Conservation (phyloP, 2,888 invertebrate genomes). For the Pyralis farinalis region DNA sequence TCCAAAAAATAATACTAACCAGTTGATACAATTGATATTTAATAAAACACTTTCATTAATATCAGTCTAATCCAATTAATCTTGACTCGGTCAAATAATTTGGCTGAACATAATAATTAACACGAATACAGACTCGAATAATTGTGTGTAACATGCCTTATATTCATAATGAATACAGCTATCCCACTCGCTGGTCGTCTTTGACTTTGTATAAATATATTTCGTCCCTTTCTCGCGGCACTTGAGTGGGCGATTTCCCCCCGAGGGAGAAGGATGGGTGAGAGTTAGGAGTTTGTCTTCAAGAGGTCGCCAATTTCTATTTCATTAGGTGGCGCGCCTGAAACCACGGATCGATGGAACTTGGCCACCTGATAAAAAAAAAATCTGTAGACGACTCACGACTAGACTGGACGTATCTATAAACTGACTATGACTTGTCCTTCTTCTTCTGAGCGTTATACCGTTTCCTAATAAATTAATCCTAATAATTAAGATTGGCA, state of each 20-base stretch:
- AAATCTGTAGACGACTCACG: conserved; percentile 23
- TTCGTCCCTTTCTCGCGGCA: conserved; percentile 65
- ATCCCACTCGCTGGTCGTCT: conserved; percentile 77
- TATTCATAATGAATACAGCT: conserved; percentile 81
- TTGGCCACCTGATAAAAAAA: conserved; percentile 55
- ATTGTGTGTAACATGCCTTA: conserved; percentile 32
- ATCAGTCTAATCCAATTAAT: too few species aligned
- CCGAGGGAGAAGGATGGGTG: conserved; percentile 64
- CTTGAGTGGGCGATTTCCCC: conserved; percentile 55
- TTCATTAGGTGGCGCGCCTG: conserved; percentile 75
- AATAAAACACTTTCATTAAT: too few species aligned
- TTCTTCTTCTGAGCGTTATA: too few species aligned
- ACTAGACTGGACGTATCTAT: too few species aligned
- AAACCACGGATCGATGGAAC: conserved; percentile 70
- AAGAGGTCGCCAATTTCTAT: conserved; percentile 78
- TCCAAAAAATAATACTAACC: too few species aligned
- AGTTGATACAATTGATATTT: too few species aligned
- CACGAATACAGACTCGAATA: too few species aligned
- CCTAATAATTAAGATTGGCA: too few species aligned
- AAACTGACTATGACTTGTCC: too few species aligned
- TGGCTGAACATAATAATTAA: too few species aligned
- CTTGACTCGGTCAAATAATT: too few species aligned
- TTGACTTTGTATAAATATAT: conserved; percentile 80
- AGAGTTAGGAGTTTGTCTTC: conserved; percentile 75
- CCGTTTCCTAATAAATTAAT: too few species aligned